Base-by-base conservation (phyloP, 2,888 invertebrate species). In the Panopea generosa region DNA sequence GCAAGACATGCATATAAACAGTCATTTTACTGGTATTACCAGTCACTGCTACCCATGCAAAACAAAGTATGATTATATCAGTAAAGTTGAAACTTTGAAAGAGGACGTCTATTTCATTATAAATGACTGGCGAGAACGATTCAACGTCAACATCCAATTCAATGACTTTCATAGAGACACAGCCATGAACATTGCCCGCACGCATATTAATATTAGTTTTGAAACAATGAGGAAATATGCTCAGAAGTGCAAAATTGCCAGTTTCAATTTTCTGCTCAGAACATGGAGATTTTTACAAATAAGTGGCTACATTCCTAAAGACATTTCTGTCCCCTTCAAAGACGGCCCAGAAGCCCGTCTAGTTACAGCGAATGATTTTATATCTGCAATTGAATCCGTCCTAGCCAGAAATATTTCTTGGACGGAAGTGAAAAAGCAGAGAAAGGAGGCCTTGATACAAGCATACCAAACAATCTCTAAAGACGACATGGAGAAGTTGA, bases 241-340 rank as follows among this genome's bases (percentile, higher is more conserved):
- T 29, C 67, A 67, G 26, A 82, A 26, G 20, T 75, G 74, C 27
- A 55, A 85, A 52, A 84, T 85, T 63, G 40, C 82, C 2, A 69
- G 70, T 55, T 29, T 71, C 20, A 73, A 74, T 20, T 84, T 81
- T 1, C 55, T 82, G 11, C 9, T 63, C 22, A 27, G 85, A 26
- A 78, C 82, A 0, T 89, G 88, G 88, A 68, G 77, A 47, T 83
- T 84, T 55, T 56, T 87, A 40, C 87, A 88, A 67, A 86, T 87
- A 4, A 67, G 84, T 38, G 88, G 88, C 3, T 40, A 85, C 9
- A 53, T 88, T 7, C 72, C 83, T 1, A 84, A 82, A 57, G 26
- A 78, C 29, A 38, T 56, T 0, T 22, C 63, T 2, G 56, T 85
- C 24, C 87, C 87, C 3, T 70, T 78, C 4, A 61, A 59, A 29